Percentiles rank a stretch among this genome's conserved stretches.
Conservation (phyloP, 2,113 vertebrate genomes). For the Ceyx cyanopectus region DNA sequence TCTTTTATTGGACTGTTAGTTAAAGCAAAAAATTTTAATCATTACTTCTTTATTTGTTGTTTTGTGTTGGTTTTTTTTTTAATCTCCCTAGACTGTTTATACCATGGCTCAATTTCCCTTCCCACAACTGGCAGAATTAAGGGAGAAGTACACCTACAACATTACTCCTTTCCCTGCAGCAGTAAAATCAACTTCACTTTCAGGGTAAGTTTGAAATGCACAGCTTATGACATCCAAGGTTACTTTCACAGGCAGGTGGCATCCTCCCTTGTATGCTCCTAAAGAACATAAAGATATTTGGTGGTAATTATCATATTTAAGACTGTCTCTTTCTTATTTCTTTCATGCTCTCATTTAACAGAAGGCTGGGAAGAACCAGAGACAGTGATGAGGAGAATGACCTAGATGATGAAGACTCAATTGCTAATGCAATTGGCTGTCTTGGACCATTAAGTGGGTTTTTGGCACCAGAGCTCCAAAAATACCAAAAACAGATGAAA, state of each 20-base stretch:
- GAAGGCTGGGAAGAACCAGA: conserved; percentile 79
- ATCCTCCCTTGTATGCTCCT: background rate
- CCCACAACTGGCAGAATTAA: conserved; percentile 93
- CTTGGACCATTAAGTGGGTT: conserved; percentile 93
- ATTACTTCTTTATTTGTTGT: background rate
- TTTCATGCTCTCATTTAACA: conserved; percentile 53
- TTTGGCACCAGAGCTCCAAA: conserved; percentile 91
- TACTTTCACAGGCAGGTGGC: background rate
- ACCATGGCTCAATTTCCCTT: conserved; percentile 96
- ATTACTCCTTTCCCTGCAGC: conserved; percentile 96
- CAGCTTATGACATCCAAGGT: background rate
- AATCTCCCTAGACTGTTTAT: conserved; percentile 86
- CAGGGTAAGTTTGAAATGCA: conserved; percentile 80
- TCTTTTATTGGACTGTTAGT: background rate
- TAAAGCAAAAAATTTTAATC: background rate
- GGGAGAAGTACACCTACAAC: conserved; percentile 99
- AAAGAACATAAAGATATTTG: background rate
- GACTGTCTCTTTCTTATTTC: background rate
- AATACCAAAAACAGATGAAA: conserved; percentile 93
- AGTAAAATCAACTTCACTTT: conserved; percentile 82
- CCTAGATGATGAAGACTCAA: conserved; percentile 89
- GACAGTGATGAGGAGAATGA: conserved; percentile 96
- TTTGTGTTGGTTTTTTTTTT: background rate
- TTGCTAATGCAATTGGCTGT: conserved; percentile 90
- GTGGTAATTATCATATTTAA: background rate